Percentiles rank a stretch among this genome's conserved stretches.
Conservation (phyloP, 2,888 invertebrate species). For the Aphidoletes aphidimyza region DNA sequence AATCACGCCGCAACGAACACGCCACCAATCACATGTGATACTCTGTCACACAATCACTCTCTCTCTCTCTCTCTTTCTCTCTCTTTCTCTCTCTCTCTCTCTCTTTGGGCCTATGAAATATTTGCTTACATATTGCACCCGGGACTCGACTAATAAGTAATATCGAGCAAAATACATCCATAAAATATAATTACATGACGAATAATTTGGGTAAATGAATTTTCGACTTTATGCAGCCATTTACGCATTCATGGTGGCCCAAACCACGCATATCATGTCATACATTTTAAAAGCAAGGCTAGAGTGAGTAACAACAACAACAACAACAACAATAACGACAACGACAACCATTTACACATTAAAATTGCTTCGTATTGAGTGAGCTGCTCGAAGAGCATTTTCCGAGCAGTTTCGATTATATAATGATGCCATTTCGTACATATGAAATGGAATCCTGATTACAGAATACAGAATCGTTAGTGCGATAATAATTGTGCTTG, state of each 20-base stretch:
- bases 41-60: no score
- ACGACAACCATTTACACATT: no score
- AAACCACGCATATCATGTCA: no score
- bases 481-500: background rate
- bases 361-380: background rate
- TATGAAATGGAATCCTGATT: background rate
- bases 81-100: no score
- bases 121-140: background rate
- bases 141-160: background rate
- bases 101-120: no score
- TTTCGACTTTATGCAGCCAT: background rate
- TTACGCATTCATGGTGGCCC: conserved; percentile 33
- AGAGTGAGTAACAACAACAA: no score
- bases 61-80: no score
- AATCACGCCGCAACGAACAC: no score
- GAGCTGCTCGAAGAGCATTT: background rate
- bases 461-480: background rate
- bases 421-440: background rate
- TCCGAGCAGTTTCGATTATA: background rate
- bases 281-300: no score
- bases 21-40: no score
- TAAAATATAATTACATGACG: conserved; percentile 46
- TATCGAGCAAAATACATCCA: background rate
- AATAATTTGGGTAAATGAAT: conserved; percentile 19
- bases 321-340: no score